A percentile compares a stretch with the other conserved stretches of the same genome.
Evolutionary conservation across 2,797 vertebrate genomes (phyloP).

Genomic region (Salmo trutta): DNA sequence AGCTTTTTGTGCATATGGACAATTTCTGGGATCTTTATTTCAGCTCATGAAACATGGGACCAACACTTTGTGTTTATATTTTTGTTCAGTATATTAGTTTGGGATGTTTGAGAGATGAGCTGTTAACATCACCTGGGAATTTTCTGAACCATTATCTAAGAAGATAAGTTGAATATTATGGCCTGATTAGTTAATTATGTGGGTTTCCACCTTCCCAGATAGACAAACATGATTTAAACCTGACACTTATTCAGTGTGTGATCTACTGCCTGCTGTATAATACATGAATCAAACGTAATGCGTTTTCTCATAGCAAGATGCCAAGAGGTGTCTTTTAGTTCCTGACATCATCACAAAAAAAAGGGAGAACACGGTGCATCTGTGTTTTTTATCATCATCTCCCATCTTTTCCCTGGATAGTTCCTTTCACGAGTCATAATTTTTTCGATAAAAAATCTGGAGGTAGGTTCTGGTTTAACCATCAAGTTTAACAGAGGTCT

Average conservation of each 20-base stretch:
- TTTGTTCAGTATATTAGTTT: constrained; percentile 2
- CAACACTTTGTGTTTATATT: background rate
- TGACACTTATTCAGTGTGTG: constrained; percentile 8
- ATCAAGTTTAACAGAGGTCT: constrained; percentile 63
- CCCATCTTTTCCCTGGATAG: constrained; percentile 37
- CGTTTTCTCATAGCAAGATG: constrained; percentile 25
- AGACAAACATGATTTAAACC: constrained; percentile 26
- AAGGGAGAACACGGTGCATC: constrained; percentile 45
- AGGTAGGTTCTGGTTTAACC: constrained; percentile 52
- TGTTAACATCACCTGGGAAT: constrained; percentile 9
- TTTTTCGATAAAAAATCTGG: constrained; percentile 54
- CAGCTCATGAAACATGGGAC: too few relatives aligned
- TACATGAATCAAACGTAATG: constrained; percentile 39
- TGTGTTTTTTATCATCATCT: constrained; percentile 52
- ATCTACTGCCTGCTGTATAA: constrained; percentile 9
- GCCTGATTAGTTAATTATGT: background rate
- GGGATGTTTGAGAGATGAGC: constrained; percentile 10
- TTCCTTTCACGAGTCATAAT: constrained; percentile 49
- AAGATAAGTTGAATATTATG: background rate
- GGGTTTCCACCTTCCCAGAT: constrained; percentile 7
- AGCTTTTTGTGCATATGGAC: too few relatives aligned
- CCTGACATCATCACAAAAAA: constrained; percentile 50
- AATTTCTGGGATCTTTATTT: too few relatives aligned
- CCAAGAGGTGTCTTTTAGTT: constrained; percentile 29
- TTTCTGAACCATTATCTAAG: constrained; percentile 4